Base-by-base conservation (phyloP, 2,888 invertebrate genomes). In the Cotesia congregata region DNA sequence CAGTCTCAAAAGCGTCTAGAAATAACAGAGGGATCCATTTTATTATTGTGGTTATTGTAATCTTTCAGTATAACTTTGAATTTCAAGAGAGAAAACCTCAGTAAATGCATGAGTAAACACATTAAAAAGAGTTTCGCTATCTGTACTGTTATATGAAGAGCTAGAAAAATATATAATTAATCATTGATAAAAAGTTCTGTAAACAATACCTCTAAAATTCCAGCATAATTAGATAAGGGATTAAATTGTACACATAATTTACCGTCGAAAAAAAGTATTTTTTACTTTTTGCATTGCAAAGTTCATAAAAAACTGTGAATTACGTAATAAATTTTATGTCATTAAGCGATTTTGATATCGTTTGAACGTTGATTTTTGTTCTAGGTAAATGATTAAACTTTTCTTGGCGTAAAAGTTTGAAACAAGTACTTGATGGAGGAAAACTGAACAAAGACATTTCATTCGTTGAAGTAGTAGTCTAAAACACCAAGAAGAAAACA, bases 371-470 rank as follows among this genome's bases (percentile, higher is more conserved):
- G 12, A 12, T 38, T 65, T 65, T 30, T 6, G 17, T 62, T 15
- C 7, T 30, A 30, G 30, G 38, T 38, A 65, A 65, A 65, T 65
- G 65, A 65, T 65, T 65, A 65, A 65, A 65, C 20, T 38, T 65
- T 65, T 20, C 30, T 38, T 12, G 12, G 9, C 12, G 12, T 65
- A 65, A 65, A 65, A 65, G 50, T 73, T 73, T 38, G 30, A 17
- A 30, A 65, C 7, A 73, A 73, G 67, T 73, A 73, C 73, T 73
- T 73, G 30, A 12, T 12, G 70, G 41, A 59, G 6, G 59, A 59
- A 70, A 30, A 70, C n/a, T 6, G 70, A 69, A 50, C 41, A 65
- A 65, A 65, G 65, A 65, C 65, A 65, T 65, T 65, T 65, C 38
- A 40, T 65, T 30, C 67, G 40, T 30, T 67, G 7, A 30, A 73